A percentile compares a stretch with the other conserved stretches of the same genome.
These are phyloP conservation scores for Diarsia brunnea DNA, from an alignment of 2,888 invertebrate genomes.

Conservation along the genomic window DNA sequence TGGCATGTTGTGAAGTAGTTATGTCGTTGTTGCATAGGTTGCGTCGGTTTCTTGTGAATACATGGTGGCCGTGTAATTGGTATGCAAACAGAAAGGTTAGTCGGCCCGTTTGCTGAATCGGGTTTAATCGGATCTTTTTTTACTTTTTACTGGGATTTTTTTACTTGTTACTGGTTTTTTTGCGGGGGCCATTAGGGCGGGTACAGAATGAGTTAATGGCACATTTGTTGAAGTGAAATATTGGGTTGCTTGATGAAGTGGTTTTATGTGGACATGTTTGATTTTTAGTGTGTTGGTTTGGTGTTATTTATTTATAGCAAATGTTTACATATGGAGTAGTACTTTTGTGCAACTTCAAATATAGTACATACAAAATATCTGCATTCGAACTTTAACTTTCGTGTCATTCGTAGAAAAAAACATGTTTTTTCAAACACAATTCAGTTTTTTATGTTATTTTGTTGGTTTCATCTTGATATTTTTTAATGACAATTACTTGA, in stretches of 20 bases:
- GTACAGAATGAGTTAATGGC: slow-evolving; percentile 44
- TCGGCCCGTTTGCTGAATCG: slow-evolving; percentile 74
- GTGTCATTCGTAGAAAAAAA: neutral
- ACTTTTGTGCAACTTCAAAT: too few relatives aligned
- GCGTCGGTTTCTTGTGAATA: slow-evolving; percentile 63
- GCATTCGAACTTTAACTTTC: neutral
- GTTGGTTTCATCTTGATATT: too few relatives aligned
- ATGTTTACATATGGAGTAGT: neutral
- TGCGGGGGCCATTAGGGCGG: slow-evolving; percentile 61
- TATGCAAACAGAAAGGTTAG: slow-evolving; percentile 80
- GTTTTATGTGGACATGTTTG: neutral
- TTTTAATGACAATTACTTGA: neutral
- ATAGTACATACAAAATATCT: too few relatives aligned
- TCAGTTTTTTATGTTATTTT: neutral
- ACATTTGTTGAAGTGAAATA: slow-evolving; percentile 49
- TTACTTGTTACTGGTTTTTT: slow-evolving; percentile 61
- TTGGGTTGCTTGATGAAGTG: slow-evolving; percentile 33
- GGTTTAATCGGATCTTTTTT: slow-evolving; percentile 73
- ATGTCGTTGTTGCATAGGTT: slow-evolving; percentile 61
- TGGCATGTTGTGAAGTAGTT: slow-evolving; percentile 33
- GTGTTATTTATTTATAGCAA: neutral
- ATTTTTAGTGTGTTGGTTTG: neutral
- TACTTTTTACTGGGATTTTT: slow-evolving; percentile 45
- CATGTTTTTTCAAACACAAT: neutral
- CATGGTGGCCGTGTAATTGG: slow-evolving; percentile 78